A percentile compares a stretch with the other conserved stretches of the same genome.
phyloP scores from a whole-genome alignment of 1,140 invertebrate species.

The Caenorhabditis tropicalis region DNA sequence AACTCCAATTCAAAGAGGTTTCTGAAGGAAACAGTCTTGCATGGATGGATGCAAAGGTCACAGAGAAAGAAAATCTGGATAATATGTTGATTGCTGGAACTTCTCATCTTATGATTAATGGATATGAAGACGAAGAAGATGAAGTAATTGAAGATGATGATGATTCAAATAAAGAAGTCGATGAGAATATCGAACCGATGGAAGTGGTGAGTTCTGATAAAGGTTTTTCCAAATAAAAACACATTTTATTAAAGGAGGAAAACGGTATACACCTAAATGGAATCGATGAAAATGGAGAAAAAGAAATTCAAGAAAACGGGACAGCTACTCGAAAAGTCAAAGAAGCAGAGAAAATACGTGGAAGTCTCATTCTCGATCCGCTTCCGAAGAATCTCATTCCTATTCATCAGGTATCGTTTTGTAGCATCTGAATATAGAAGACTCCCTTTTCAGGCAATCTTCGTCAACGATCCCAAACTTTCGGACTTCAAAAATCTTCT shows the following conservation, averaged over 20 bases:
- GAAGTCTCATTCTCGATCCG: background rate
- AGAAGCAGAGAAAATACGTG: background rate
- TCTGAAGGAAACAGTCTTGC: conserved; percentile 27
- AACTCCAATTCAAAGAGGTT: conserved; percentile 64
- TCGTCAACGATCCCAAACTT: conserved; percentile 92
- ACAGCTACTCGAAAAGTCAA: no score
- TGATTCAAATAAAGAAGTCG: background rate
- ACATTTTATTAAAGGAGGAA: background rate
- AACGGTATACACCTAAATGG: background rate
- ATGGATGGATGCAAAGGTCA: background rate
- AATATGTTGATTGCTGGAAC: background rate
- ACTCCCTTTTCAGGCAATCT: conserved; percentile 78
- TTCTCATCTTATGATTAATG: background rate
- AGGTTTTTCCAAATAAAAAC: background rate
- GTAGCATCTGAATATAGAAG: no score
- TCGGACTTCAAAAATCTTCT: conserved; percentile 96
- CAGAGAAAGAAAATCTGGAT: conserved; percentile 41
- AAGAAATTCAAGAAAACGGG: background rate
- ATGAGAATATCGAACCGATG: background rate
- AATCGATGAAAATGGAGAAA: background rate
- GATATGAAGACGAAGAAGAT: background rate
- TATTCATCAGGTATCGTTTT: background rate
- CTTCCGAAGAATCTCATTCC: background rate
- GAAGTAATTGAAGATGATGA: background rate
- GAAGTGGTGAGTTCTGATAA: background rate